These are phyloP conservation scores for Ochropacha duplaris DNA, from an alignment of 2,888 invertebrate species.

Conservation along the genomic window DNA sequence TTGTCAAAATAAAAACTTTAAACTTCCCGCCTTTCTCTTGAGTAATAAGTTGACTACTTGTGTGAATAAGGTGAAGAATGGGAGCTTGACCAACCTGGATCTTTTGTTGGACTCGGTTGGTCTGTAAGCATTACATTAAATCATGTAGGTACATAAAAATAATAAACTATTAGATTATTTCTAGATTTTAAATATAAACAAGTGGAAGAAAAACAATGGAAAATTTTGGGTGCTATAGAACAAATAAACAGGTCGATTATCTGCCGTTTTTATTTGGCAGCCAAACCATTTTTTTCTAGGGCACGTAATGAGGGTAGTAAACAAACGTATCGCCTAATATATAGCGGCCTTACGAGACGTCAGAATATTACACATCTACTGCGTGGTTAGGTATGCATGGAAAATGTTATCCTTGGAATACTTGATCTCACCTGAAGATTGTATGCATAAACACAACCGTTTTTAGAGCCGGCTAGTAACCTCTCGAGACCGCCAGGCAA, in stretches of 20 bases:
- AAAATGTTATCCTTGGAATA: slow-evolving; percentile 50
- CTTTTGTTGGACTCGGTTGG: slow-evolving; percentile 86
- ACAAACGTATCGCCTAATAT: slow-evolving; percentile 56
- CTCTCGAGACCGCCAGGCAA: slow-evolving; percentile 82
- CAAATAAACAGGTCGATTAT: slow-evolving; percentile 10
- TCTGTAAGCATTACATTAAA: slow-evolving; percentile 76
- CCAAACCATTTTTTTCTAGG: slow-evolving; percentile 55
- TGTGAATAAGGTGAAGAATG: slow-evolving; percentile 84
- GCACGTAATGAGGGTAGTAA: slow-evolving; percentile 71
- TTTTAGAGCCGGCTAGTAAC: slow-evolving; percentile 88
- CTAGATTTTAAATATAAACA: neutral
- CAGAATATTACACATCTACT: slow-evolving; percentile 20
- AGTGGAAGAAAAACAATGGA: neutral
- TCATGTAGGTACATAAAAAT: slow-evolving; percentile 1
- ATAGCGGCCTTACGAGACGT: slow-evolving; percentile 30
- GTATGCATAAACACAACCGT: slow-evolving; percentile 90
- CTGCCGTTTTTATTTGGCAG: slow-evolving; percentile 28
- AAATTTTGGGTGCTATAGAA: slow-evolving; percentile 9
- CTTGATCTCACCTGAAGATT: slow-evolving; percentile 87
- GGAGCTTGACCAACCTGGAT: slow-evolving; percentile 85
- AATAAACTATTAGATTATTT: neutral
- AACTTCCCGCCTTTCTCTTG: slow-evolving; percentile 89
- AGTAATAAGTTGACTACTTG: slow-evolving; percentile 85
- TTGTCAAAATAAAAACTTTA: slow-evolving; percentile 85
- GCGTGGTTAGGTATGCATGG: slow-evolving; percentile 39